These are phyloP conservation scores for Eonycteris spelaea DNA, from an alignment of 2,113 vertebrate species.

Conservation along the genomic window DNA sequence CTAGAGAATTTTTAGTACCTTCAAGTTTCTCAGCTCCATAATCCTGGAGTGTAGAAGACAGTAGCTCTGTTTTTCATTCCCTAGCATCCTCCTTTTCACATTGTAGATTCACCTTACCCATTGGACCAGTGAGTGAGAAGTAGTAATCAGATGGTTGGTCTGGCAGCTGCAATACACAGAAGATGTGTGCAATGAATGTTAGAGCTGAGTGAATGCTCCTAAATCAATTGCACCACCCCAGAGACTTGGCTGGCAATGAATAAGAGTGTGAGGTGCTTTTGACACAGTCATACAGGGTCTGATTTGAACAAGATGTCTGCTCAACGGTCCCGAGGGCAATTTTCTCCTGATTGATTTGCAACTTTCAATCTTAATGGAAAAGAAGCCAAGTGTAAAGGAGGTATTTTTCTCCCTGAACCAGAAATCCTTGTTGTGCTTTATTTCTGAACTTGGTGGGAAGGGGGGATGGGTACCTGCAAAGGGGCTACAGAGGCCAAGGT, in stretches of 20 bases:
- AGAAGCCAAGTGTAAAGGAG: constrained; percentile 57
- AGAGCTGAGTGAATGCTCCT: constrained; percentile 49
- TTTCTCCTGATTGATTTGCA: constrained; percentile 72
- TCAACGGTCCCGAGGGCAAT: constrained; percentile 60
- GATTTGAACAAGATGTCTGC: constrained; percentile 70
- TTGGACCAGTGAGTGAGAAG: background rate
- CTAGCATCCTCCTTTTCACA: background rate
- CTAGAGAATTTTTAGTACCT: background rate
- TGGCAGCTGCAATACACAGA: constrained; percentile 12
- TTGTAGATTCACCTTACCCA: background rate
- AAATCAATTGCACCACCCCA: constrained; percentile 51
- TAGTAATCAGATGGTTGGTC: background rate
- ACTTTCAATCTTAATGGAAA: constrained; percentile 69
- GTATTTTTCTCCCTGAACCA: constrained; percentile 11
- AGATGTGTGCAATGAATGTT: constrained; percentile 14
- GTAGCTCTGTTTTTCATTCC: background rate
- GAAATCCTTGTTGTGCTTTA: constrained; percentile 12
- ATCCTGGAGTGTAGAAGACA: background rate
- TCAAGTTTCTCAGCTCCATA: background rate
- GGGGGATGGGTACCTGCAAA: background rate
- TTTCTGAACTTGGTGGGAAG: background rate
- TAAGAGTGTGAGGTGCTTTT: constrained; percentile 59
- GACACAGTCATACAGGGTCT: constrained; percentile 38
- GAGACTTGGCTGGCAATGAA: constrained; percentile 61
- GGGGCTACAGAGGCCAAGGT: background rate